phyloP scores from a whole-genome alignment of 1,140 invertebrate species.

The Campoletis sonorensis region DNA sequence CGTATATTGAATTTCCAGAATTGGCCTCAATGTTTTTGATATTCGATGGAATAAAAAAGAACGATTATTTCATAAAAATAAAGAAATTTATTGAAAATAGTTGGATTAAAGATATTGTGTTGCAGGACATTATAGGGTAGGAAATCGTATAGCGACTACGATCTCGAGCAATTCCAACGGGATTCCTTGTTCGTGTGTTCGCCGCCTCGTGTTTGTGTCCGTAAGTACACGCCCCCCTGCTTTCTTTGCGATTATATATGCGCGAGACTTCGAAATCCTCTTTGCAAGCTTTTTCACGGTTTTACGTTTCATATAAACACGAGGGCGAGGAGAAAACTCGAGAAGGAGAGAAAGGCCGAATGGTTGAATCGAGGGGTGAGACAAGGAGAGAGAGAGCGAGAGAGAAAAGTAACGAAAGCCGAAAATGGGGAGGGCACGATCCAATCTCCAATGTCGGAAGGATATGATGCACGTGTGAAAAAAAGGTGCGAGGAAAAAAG shows the following conservation, averaged over 20 bases:
- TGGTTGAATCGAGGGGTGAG: not conserved
- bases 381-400: not conserved
- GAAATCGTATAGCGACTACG: not conserved
- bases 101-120: slow-evolving; percentile 73
- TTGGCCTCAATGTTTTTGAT: slow-evolving; percentile 71
- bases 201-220: not conserved
- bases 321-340: slow-evolving; percentile 34
- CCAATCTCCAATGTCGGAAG: slow-evolving; percentile 4
- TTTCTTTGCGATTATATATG: slow-evolving; percentile 35
- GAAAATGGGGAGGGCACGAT: slow-evolving; percentile 20
- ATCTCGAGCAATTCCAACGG: slow-evolving; percentile 31
- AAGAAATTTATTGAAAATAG: slow-evolving; percentile 18
- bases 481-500: slow-evolving; percentile 38
- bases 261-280: slow-evolving; percentile 68
- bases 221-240: not conserved
- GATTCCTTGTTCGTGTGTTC: slow-evolving; percentile 17
- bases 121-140: slow-evolving; percentile 65
- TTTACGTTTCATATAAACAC: slow-evolving; percentile 75
- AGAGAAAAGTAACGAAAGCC: slow-evolving; percentile 29
- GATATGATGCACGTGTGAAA: slow-evolving; percentile 27
- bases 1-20: slow-evolving; percentile 73
- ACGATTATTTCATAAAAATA: not conserved
- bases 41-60: slow-evolving; percentile 63
- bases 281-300: slow-evolving; percentile 75
- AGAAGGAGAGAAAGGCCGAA: slow-evolving; percentile 10